Percentiles rank a stretch among this genome's conserved stretches.
phyloP scores from a whole-genome alignment of 2,113 vertebrate genomes.

The Otus sunia region DNA sequence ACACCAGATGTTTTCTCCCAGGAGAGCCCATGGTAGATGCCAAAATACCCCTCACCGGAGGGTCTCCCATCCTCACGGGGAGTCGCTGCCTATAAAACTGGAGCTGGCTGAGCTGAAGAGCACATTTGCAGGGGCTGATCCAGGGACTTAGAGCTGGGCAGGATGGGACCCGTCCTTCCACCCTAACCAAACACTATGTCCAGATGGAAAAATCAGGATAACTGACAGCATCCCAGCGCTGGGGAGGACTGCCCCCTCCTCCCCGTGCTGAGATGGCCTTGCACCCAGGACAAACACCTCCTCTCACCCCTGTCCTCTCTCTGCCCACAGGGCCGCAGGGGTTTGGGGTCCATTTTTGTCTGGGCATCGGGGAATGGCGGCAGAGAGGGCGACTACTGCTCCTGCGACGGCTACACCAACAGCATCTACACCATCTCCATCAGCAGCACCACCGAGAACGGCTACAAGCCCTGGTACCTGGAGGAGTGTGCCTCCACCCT shows the following conservation, averaged over 20 bases:
- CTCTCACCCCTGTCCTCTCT: neutral
- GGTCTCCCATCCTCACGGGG: neutral
- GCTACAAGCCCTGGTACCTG: constrained; percentile 85
- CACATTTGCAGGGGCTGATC: accelerated
- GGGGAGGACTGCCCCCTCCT: neutral
- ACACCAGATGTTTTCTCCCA: neutral
- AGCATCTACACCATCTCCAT: constrained; percentile 95
- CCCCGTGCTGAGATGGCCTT: accelerated
- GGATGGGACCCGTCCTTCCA: neutral
- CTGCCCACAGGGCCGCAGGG: constrained; percentile 80
- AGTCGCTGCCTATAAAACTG: neutral
- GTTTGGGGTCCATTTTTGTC: constrained; percentile 90
- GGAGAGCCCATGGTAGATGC: neutral
- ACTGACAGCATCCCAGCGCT: accelerated
- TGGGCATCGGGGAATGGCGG: constrained; percentile 93
- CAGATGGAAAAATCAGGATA: neutral
- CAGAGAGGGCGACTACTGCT: constrained; percentile 86
- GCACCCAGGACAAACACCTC: neutral
- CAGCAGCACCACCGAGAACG: constrained; percentile 84
- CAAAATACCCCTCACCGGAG: neutral
- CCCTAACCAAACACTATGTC: neutral
- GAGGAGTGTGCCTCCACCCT: constrained; percentile 91
- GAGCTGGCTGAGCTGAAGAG: accelerated
- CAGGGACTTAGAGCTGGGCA: neutral
- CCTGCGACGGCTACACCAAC: constrained; percentile 92